Evolutionary conservation across 1,140 invertebrate species (phyloP).

Genomic region (Drosophila sucinea): DNA sequence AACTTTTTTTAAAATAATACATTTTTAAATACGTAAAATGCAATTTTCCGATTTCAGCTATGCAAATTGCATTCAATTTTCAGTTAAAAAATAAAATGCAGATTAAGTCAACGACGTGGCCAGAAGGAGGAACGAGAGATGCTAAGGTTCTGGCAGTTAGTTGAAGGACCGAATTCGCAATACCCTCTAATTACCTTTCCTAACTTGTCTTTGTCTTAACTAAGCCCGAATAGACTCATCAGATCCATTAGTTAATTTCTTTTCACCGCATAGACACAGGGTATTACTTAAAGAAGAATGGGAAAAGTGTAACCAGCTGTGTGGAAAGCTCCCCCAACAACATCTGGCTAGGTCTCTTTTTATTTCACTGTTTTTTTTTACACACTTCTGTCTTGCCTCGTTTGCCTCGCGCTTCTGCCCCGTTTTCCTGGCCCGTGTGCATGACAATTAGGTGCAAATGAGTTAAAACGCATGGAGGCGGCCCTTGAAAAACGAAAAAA

Average conservation of each 20-base stretch:
- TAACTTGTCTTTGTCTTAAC: no score
- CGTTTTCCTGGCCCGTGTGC: conserved; percentile 28
- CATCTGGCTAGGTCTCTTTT: conserved; percentile 10
- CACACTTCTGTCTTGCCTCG: neutral
- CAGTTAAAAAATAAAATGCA: conserved; percentile 57
- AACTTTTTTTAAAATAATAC: no score
- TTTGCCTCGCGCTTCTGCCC: conserved; percentile 1
- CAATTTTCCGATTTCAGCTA: conserved; percentile 17
- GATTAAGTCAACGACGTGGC: conserved; percentile 67
- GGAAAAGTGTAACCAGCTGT: conserved; percentile 11
- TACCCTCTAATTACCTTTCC: neutral
- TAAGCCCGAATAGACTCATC: no score
- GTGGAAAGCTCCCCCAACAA: neutral
- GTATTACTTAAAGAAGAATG: neutral
- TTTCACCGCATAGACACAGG: neutral
- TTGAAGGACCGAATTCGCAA: neutral
- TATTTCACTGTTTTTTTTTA: neutral
- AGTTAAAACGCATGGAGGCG: conserved; percentile 61
- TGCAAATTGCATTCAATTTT: conserved; percentile 42
- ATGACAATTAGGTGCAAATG: conserved; percentile 81
- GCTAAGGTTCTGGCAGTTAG: neutral
- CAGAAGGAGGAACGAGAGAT: conserved; percentile 7
- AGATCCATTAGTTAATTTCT: no score
- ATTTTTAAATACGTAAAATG: no score
- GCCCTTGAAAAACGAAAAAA: conserved; percentile 24